Conservation (phyloP, 2,113 vertebrate species). For the Galeopterus variegatus region DNA sequence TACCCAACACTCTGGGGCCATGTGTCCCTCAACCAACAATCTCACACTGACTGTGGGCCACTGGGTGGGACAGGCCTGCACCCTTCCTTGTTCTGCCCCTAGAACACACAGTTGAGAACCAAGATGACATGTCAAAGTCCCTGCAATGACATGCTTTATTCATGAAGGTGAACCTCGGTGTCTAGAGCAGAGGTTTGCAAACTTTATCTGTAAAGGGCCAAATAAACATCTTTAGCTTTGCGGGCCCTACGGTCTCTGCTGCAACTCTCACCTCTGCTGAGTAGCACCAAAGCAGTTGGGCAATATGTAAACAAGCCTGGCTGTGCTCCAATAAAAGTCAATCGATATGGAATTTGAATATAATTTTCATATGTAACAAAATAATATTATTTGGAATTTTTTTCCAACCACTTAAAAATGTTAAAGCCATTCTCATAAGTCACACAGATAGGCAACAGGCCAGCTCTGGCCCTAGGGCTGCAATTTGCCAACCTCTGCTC, state of each 20-base stretch:
- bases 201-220: no score
- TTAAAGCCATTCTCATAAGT: neutral
- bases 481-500: neutral
- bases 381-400: neutral
- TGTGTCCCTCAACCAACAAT: neutral
- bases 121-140: neutral
- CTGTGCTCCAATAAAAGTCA: rapidly evolving
- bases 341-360: neutral
- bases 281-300: neutral
- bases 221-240: no score
- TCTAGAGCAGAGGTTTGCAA: rapidly evolving
- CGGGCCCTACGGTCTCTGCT: neutral
- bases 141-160: neutral
- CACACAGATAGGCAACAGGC: rapidly evolving
- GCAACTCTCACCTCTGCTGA: neutral
- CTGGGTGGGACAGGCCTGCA: neutral
- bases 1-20: neutral
- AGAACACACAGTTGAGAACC: rapidly evolving
- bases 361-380: neutral
- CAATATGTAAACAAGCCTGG: no score
- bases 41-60: neutral
- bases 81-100: neutral
- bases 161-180: rapidly evolving
- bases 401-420: neutral
- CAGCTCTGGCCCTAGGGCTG: neutral